Conservation (phyloP, 2,797 vertebrate genomes). For the Potorous gilbertii region DNA sequence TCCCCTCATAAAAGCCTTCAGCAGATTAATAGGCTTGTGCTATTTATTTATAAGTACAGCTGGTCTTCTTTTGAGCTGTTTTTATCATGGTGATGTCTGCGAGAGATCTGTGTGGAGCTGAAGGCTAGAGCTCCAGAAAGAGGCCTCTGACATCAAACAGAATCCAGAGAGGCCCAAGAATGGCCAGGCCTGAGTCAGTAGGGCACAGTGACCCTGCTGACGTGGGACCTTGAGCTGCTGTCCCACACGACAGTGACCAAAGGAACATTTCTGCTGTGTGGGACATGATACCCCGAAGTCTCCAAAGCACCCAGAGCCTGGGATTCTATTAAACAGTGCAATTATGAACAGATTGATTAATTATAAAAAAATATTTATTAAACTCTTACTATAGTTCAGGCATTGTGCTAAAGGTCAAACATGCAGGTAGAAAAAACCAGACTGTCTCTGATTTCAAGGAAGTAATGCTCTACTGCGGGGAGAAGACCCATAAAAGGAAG, state of each 20-base stretch:
- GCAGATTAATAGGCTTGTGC: slow-evolving; percentile 88
- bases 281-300: neutral
- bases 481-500: neutral
- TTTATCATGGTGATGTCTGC: slow-evolving; percentile 85
- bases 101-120: slow-evolving; percentile 83
- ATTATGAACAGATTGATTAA: neutral
- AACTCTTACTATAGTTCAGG: too few relatives aligned
- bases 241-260: neutral
- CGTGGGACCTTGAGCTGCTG: neutral
- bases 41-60: slow-evolving; percentile 88
- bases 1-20: slow-evolving; percentile 89
- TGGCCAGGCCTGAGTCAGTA: neutral
- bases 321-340: neutral
- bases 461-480: neutral
- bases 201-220: accelerated
- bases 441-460: neutral
- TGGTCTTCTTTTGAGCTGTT: slow-evolving; percentile 86
- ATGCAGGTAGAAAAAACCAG: neutral
- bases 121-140: slow-evolving; percentile 80
- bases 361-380: neutral
- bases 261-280: neutral
- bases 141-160: slow-evolving; percentile 78
- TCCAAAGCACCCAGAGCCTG: neutral
- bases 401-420: too few relatives aligned
- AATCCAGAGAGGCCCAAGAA: slow-evolving; percentile 73